A percentile compares a stretch with the other conserved stretches of the same genome.
Evolutionary conservation across 2,888 invertebrate genomes (phyloP).

Genomic region (Athetis lepigone): DNA sequence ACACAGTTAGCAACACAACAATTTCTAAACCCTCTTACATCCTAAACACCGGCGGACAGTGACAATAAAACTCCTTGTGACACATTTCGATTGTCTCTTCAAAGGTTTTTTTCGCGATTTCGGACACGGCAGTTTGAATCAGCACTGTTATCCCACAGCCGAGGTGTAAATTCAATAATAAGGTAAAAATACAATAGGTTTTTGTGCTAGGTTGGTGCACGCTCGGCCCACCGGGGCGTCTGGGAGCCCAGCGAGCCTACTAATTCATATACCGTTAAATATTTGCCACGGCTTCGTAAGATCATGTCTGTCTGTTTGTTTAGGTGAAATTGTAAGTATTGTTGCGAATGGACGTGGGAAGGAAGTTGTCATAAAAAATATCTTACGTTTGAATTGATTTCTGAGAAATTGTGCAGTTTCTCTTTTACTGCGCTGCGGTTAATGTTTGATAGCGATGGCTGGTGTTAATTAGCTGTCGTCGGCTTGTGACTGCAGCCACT

Average conservation of each 20-base stretch:
- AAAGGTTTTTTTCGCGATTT: conserved; percentile 67
- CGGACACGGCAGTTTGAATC: conserved; percentile 58
- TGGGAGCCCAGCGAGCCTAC: conserved; percentile 67
- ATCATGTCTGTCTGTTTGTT: conserved; percentile 81
- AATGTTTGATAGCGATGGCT: conserved; percentile 58
- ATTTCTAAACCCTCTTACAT: conserved; percentile 35
- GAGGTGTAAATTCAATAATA: conserved; percentile 85
- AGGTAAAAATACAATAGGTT: conserved; percentile 74
- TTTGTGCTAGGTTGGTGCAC: conserved; percentile 61
- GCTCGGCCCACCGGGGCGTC: conserved; percentile 74
- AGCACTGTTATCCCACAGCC: conserved; percentile 70
- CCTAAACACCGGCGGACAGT: conserved; percentile 53
- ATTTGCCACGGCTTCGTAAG: conserved; percentile 74
- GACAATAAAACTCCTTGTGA: conserved; percentile 62
- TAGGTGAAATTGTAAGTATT: conserved; percentile 82
- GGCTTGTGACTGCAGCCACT: conserved; percentile 32
- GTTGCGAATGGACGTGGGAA: conserved; percentile 81
- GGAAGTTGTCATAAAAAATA: conserved; percentile 71
- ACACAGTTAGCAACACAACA: conserved; percentile 12
- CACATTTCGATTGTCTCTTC: conserved; percentile 68
- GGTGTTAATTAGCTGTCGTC: conserved; percentile 59
- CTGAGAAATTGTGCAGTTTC: conserved; percentile 76
- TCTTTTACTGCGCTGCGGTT: conserved; percentile 73
- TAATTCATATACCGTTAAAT: conserved; percentile 82
- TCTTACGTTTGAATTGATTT: conserved; percentile 74